These are phyloP conservation scores for Lepidurus packardi DNA, from an alignment of 1,140 invertebrate species.

Conservation along the genomic window DNA sequence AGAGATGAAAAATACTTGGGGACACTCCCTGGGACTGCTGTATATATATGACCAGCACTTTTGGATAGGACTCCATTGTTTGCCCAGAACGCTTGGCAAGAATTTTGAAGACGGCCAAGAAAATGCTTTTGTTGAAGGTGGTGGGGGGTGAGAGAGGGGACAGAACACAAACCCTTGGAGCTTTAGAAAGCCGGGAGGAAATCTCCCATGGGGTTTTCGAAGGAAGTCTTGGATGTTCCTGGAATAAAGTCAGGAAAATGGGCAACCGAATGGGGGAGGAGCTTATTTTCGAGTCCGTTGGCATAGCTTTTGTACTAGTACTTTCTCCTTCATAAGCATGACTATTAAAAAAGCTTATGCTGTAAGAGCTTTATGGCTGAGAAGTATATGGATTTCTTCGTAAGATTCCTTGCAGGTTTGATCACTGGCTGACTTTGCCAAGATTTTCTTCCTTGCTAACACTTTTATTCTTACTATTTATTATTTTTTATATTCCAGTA, in stretches of 20 bases:
- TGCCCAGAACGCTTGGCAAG: neutral
- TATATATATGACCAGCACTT: slow-evolving; percentile 12
- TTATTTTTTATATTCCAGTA: neutral
- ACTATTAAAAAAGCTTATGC: slow-evolving; percentile 14
- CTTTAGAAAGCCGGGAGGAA: neutral
- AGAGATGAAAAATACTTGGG: slow-evolving; percentile 19
- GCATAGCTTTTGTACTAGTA: neutral
- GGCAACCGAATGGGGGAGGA: neutral
- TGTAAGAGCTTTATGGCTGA: slow-evolving; percentile 9
- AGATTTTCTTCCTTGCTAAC: neutral
- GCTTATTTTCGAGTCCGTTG: neutral
- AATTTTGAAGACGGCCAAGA: slow-evolving; percentile 10
- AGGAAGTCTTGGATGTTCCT: neutral
- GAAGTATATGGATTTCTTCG: neutral
- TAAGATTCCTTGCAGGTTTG: neutral
- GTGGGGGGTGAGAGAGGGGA: neutral
- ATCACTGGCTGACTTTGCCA: neutral
- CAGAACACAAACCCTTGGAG: neutral
- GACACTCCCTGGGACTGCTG: slow-evolving; percentile 10
- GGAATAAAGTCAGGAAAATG: slow-evolving; percentile 9
- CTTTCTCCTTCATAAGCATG: neutral
- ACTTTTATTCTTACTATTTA: neutral
- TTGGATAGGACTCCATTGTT: slow-evolving; percentile 5
- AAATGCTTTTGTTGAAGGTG: slow-evolving; percentile 3
- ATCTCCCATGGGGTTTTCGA: neutral